Evolutionary conservation across 2,797 vertebrate genomes (phyloP).

Genomic region (Parotocinclus haroldoi): DNA sequence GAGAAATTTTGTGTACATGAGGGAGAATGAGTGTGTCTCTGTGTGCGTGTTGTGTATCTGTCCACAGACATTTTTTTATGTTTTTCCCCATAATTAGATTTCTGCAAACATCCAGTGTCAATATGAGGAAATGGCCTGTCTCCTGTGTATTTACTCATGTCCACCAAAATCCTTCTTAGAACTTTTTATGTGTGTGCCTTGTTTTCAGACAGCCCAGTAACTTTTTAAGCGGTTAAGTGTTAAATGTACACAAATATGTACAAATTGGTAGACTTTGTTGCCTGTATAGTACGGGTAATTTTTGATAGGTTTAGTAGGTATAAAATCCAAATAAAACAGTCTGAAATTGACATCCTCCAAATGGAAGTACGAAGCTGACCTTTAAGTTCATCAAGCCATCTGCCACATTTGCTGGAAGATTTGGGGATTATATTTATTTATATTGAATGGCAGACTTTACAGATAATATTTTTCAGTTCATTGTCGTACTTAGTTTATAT

Average conservation of each 20-base stretch:
- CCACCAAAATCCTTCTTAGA: slow-evolving; percentile 21
- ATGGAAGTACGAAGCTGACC: too few relatives aligned
- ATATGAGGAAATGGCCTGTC: slow-evolving; percentile 28
- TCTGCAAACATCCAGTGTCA: slow-evolving; percentile 38
- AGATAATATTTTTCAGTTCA: too few relatives aligned
- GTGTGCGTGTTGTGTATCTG: slow-evolving; percentile 18
- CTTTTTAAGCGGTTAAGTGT: not conserved
- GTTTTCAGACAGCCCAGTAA: not conserved
- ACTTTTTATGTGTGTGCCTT: slow-evolving; percentile 5
- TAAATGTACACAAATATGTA: not conserved
- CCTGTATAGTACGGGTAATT: slow-evolving; percentile 22
- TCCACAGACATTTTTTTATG: slow-evolving; percentile 31
- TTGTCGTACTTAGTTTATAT: too few relatives aligned
- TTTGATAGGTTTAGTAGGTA: not conserved
- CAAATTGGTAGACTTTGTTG: not conserved
- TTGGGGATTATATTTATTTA: too few relatives aligned
- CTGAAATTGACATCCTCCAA: too few relatives aligned
- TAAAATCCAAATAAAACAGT: too few relatives aligned
- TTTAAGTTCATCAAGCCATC: too few relatives aligned
- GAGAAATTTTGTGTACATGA: not conserved
- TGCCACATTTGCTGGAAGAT: too few relatives aligned
- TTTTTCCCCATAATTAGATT: slow-evolving; percentile 22
- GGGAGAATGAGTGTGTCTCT: not conserved
- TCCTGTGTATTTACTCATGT: slow-evolving; percentile 27
- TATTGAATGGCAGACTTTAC: too few relatives aligned